Evolutionary conservation across 2,113 vertebrate species (phyloP).

Genomic region (Tyto alba): DNA sequence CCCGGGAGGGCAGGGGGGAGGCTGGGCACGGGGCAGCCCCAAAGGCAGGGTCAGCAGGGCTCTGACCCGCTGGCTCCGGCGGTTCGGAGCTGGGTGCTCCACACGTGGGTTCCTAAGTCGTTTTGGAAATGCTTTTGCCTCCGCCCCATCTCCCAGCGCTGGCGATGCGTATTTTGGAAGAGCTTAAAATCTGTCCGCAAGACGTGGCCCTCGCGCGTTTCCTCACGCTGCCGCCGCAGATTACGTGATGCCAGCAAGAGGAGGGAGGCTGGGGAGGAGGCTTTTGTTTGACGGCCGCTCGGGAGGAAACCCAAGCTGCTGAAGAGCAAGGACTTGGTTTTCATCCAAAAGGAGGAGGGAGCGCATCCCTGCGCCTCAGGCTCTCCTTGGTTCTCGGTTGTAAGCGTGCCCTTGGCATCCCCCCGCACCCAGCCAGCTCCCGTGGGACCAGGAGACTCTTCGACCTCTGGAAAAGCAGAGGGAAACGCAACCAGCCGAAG

Average conservation of each 20-base stretch:
- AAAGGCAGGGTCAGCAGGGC: accelerated
- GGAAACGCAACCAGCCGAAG: not conserved
- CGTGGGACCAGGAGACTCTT: no score
- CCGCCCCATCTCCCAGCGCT: not conserved
- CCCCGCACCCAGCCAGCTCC: not conserved
- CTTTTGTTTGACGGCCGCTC: not conserved
- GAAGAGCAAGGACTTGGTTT: not conserved
- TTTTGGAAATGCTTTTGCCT: not conserved
- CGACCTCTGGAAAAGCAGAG: not conserved
- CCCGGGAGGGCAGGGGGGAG: not conserved
- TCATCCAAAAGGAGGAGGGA: not conserved
- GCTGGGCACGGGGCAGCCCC: accelerated
- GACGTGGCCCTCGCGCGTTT: not conserved
- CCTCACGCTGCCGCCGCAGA: not conserved
- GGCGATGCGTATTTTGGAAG: not conserved
- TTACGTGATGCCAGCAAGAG: not conserved
- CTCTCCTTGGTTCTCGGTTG: not conserved
- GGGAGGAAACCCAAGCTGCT: not conserved
- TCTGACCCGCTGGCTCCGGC: not conserved
- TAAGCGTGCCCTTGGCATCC: not conserved
- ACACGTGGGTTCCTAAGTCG: not conserved
- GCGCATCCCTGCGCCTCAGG: not conserved
- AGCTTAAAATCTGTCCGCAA: not conserved
- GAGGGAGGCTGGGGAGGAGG: not conserved
- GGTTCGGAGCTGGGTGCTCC: not conserved